phyloP scores from a whole-genome alignment of 2,888 invertebrate genomes.

The Sturmia bella region DNA sequence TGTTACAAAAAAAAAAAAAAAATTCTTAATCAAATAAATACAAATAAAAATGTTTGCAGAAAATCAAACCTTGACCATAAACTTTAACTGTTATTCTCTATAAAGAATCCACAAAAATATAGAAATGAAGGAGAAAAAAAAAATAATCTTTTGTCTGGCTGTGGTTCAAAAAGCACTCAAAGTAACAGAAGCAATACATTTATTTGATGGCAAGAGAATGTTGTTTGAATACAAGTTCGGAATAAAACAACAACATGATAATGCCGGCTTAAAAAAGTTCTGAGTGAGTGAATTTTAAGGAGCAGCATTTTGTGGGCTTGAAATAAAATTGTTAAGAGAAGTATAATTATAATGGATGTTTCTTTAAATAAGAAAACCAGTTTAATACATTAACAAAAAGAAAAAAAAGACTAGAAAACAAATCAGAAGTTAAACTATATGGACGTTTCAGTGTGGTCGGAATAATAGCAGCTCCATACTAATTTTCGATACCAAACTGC shows the following conservation, averaged over 20 bases:
- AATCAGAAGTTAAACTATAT: not conserved
- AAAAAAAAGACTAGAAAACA: slow-evolving; percentile 11
- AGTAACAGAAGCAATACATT: not conserved
- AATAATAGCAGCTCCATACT: slow-evolving; percentile 1
- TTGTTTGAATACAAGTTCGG: not conserved
- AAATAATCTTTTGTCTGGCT: slow-evolving; percentile 14
- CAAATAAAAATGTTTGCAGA: not conserved
- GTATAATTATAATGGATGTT: not conserved
- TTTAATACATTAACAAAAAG: slow-evolving; percentile 22
- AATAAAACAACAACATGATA: not conserved
- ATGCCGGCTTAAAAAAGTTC: slow-evolving; percentile 38
- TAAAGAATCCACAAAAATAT: slow-evolving; percentile 1
- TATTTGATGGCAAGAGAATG: too few relatives aligned
- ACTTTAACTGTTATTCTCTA: slow-evolving; percentile 49
- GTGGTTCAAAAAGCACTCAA: not conserved
- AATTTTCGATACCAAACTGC: too few relatives aligned
- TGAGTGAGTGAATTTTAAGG: slow-evolving; percentile 42
- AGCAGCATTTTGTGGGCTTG: slow-evolving; percentile 6
- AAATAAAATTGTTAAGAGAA: not conserved
- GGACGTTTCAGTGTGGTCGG: not conserved
- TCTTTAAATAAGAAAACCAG: slow-evolving; percentile 35
- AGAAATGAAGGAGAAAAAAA: not conserved
- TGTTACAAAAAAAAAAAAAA: slow-evolving; percentile 10
- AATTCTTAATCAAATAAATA: not conserved
- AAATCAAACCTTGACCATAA: slow-evolving; percentile 61